phyloP scores from a whole-genome alignment of 2,797 vertebrate genomes.

The Poeciliopsis presidionis region DNA sequence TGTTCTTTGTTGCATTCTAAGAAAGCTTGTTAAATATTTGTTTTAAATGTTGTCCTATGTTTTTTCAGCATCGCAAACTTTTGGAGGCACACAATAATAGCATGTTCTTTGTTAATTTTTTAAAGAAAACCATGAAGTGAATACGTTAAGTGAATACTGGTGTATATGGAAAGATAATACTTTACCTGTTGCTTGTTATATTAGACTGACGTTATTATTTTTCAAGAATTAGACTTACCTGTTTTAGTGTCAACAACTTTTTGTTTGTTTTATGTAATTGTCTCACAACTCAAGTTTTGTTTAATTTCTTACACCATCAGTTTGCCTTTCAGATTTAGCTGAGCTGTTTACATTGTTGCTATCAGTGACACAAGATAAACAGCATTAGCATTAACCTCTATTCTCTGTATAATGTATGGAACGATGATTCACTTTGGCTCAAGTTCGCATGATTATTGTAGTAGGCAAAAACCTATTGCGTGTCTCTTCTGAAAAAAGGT shows the following conservation, averaged over 20 bases:
- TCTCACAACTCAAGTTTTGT: not conserved
- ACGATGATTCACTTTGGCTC: not conserved
- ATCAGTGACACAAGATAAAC: constrained; percentile 14
- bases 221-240: not conserved
- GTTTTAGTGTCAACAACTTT: not conserved
- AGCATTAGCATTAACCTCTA: not conserved
- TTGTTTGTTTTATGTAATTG: not conserved
- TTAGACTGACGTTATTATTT: not conserved
- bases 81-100: not conserved
- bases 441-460: not conserved
- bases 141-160: not conserved
- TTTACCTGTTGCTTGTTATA: not conserved
- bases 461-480: constrained; percentile 5
- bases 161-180: not conserved
- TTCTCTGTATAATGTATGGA: constrained; percentile 9
- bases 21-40: not conserved
- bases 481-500: constrained; percentile 30
- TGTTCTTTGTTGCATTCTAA: not conserved
- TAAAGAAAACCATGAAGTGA: not conserved
- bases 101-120: not conserved
- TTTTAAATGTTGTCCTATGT: not conserved
- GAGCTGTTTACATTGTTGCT: constrained; percentile 11
- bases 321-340: constrained; percentile 1
- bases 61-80: not conserved
- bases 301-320: not conserved